These are phyloP conservation scores for Potorous gilbertii DNA, from an alignment of 2,797 vertebrate species.

Conservation along the genomic window DNA sequence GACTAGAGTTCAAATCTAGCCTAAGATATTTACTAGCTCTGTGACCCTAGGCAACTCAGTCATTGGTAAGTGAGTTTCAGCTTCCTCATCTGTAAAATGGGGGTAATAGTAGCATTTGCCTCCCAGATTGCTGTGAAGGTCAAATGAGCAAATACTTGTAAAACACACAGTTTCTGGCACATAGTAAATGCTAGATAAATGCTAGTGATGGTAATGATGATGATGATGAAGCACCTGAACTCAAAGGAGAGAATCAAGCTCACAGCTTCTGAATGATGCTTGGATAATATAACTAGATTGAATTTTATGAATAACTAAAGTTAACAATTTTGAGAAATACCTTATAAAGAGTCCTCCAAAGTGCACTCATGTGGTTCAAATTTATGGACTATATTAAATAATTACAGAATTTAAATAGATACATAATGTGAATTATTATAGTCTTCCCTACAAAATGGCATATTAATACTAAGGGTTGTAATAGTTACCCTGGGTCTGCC, in stretches of 20 bases:
- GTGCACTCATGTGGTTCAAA: neutral
- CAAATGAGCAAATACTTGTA: neutral
- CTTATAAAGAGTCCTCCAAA: neutral
- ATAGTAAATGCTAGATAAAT: neutral
- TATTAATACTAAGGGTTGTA: neutral
- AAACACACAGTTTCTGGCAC: neutral
- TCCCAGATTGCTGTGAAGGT: neutral
- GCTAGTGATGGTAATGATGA: neutral
- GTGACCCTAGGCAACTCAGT: neutral
- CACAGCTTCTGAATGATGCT: neutral
- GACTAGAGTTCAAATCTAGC: neutral
- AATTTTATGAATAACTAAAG: neutral
- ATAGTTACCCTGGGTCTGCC: neutral
- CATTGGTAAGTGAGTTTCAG: neutral
- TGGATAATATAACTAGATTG: neutral
- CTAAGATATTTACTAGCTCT: neutral
- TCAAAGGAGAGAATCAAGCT: neutral
- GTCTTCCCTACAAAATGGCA: neutral
- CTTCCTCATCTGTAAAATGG: neutral
- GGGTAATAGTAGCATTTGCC: neutral
- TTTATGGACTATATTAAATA: neutral
- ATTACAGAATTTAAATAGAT: slow-evolving; percentile 6
- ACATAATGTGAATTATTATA: slow-evolving; percentile 19
- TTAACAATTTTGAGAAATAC: neutral
- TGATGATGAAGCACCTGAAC: neutral